These are phyloP conservation scores for Conger conger DNA, from an alignment of 2,113 vertebrate genomes.

Conservation along the genomic window DNA sequence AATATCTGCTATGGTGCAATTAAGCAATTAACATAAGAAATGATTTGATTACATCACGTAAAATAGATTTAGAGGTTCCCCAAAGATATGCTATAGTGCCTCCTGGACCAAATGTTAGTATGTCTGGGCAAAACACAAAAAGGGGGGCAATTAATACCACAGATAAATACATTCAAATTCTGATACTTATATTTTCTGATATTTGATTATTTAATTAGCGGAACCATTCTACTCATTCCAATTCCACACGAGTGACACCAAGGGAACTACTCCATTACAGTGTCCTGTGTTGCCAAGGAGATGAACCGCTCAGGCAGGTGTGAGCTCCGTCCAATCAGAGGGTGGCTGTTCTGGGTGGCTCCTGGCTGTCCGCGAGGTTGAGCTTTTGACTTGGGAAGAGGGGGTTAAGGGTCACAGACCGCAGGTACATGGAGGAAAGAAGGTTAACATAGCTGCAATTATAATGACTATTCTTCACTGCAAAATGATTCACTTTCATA, in stretches of 20 bases:
- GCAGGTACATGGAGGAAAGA: too few species aligned
- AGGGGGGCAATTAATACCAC: neutral
- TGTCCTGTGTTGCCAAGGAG: neutral
- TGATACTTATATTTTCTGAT: neutral
- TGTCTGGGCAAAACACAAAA: neutral
- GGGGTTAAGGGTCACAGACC: slow-evolving; percentile 72
- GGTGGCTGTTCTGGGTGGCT: slow-evolving; percentile 78
- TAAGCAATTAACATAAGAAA: neutral
- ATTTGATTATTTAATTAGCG: neutral
- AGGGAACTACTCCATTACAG: neutral
- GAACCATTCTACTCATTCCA: neutral
- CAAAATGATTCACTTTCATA: neutral
- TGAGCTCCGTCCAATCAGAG: slow-evolving; percentile 59
- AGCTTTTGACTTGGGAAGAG: slow-evolving; percentile 83
- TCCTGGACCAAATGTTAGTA: neutral
- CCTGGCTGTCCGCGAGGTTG: slow-evolving; percentile 90
- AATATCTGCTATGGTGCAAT: neutral
- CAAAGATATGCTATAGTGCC: neutral
- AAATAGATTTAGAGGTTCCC: neutral
- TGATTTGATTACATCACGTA: too few species aligned
- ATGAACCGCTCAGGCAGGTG: neutral
- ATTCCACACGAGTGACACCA: neutral
- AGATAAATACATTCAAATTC: neutral
- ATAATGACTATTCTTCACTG: neutral
- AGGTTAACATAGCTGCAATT: neutral